Conservation (phyloP, 2,797 vertebrate genomes). For the Hippopotamyrus pictus region DNA sequence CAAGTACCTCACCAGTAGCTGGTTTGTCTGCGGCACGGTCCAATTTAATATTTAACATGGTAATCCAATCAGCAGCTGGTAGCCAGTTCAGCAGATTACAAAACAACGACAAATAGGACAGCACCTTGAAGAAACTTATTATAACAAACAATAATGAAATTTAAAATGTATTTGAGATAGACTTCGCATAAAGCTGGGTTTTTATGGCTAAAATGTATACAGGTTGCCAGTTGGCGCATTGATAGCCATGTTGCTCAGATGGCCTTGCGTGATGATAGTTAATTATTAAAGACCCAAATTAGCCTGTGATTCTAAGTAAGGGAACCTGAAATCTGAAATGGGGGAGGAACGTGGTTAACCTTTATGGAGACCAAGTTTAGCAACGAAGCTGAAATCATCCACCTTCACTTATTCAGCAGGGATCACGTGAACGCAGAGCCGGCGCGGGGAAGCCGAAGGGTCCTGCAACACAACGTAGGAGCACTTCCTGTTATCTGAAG, state of each 20-base stretch:
- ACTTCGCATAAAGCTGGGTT: neutral
- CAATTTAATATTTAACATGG: neutral
- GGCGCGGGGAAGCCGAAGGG: neutral
- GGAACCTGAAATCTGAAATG: neutral
- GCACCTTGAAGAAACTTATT: neutral
- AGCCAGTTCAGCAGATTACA: neutral
- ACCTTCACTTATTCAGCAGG: neutral
- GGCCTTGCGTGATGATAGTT: neutral
- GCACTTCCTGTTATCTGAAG: neutral
- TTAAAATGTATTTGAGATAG: neutral
- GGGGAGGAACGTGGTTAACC: neutral
- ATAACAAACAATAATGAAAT: neutral
- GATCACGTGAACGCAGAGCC: neutral
- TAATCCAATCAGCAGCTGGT: neutral
- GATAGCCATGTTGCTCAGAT: neutral
- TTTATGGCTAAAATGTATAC: neutral
- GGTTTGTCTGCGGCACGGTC: neutral
- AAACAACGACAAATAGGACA: neutral
- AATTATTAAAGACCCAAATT: neutral
- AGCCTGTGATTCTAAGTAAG: neutral
- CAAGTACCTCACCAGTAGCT: neutral
- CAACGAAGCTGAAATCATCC: neutral
- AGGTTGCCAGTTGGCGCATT: neutral
- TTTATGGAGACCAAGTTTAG: neutral
- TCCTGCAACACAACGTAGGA: neutral